Evolutionary conservation across 2,888 invertebrate species (phyloP).

Genomic region (Callinectes sapidus): DNA sequence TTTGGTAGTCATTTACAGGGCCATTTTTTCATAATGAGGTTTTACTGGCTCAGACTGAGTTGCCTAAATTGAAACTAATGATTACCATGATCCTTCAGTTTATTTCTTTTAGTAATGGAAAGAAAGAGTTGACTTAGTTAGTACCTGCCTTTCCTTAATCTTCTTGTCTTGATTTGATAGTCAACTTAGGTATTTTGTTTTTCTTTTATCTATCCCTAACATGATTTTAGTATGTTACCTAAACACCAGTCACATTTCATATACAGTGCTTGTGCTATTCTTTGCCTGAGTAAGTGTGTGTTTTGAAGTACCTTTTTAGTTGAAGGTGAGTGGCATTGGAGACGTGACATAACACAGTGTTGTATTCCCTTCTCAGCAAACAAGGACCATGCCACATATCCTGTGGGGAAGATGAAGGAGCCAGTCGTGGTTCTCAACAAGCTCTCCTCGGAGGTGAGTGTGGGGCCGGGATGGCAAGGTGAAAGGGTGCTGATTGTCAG

Average conservation of each 20-base stretch:
- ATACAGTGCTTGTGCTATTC: neutral
- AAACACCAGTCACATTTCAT: too few relatives aligned
- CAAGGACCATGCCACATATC: constrained; percentile 54
- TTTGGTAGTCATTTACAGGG: neutral
- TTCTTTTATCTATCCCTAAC: too few relatives aligned
- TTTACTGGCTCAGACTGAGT: neutral
- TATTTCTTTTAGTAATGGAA: neutral
- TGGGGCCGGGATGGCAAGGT: neutral
- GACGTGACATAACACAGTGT: neutral
- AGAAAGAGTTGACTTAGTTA: neutral
- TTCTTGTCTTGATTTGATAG: neutral
- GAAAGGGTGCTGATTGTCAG: neutral
- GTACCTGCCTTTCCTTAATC: neutral
- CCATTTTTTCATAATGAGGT: neutral
- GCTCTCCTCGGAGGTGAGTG: constrained; percentile 77
- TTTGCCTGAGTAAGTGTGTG: neutral
- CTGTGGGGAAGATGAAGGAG: constrained; percentile 76
- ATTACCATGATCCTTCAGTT: neutral
- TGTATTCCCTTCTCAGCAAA: constrained; percentile 37
- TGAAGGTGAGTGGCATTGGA: neutral
- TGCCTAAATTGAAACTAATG: neutral
- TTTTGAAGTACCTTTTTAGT: neutral
- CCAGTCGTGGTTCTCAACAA: constrained; percentile 82
- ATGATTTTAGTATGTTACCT: too few relatives aligned
- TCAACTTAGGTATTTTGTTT: too few relatives aligned